Conservation (phyloP, 2,888 invertebrate species). For the Thalpophila matura region DNA sequence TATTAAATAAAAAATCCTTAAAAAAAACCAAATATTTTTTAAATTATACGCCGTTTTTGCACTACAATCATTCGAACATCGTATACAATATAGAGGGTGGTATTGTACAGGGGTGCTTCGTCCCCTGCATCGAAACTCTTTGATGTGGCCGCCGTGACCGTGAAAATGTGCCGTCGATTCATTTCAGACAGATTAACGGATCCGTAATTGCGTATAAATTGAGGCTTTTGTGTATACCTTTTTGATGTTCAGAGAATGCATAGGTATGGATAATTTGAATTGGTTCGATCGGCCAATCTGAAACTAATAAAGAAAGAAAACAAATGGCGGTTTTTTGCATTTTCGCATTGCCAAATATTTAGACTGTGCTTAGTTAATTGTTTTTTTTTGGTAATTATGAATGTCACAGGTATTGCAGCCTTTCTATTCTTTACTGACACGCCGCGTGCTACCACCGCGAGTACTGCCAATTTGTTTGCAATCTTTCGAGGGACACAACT, state of each 20-base stretch:
- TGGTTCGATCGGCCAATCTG: constrained; percentile 9
- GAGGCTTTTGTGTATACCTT: constrained; percentile 67
- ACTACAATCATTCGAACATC: constrained; percentile 55
- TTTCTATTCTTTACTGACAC: no score
- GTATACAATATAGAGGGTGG: constrained; percentile 64
- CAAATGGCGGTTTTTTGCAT: background rate
- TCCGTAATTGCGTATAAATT: constrained; percentile 78
- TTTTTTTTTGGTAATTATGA: no score
- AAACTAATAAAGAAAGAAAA: background rate
- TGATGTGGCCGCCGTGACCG: constrained; percentile 88
- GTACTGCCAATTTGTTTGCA: no score
- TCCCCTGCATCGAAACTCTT: constrained; percentile 79
- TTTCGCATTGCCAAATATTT: background rate
- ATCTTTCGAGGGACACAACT: no score
- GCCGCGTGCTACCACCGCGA: no score
- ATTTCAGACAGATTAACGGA: constrained; percentile 82
- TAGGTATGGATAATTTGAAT: constrained; percentile 17
- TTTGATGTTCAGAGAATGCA: constrained; percentile 41
- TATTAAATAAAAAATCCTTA: no score
- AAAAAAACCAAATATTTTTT: no score
- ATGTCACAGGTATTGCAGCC: no score
- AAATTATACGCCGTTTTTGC: constrained; percentile 49
- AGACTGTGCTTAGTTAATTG: no score
- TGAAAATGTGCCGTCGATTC: constrained; percentile 86
- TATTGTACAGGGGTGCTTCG: constrained; percentile 72